phyloP scores from a whole-genome alignment of 1,140 invertebrate species.

The Drosophila bocki region DNA sequence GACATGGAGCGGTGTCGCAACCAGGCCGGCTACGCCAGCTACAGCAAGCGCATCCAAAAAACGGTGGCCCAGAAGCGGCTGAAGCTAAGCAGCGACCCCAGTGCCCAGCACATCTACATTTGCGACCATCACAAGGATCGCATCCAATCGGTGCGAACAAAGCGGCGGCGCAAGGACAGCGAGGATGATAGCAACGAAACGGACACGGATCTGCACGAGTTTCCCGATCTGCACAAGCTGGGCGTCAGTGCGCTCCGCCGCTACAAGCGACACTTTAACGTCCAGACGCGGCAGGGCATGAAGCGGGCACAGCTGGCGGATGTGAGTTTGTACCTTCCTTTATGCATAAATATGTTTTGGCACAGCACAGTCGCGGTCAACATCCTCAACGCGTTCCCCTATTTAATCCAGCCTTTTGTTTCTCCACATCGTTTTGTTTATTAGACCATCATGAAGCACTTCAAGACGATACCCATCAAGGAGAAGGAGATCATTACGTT shows the following conservation, averaged over 20 bases:
- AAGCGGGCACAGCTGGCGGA: slow-evolving; percentile 98
- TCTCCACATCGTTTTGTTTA: slow-evolving; percentile 80
- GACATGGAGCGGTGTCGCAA: slow-evolving; percentile 92
- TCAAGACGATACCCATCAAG: slow-evolving; percentile 96
- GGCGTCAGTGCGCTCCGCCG: slow-evolving; percentile 96
- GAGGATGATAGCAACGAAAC: slow-evolving; percentile 96
- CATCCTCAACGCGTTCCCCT: neutral
- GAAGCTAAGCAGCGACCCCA: slow-evolving; percentile 94
- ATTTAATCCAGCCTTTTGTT: neutral
- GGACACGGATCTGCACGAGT: slow-evolving; percentile 94
- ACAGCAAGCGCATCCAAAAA: slow-evolving; percentile 98
- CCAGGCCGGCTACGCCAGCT: slow-evolving; percentile 97
- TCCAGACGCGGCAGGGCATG: slow-evolving; percentile 94
- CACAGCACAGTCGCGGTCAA: slow-evolving; percentile 1
- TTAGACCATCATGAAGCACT: slow-evolving; percentile 96
- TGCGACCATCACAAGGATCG: slow-evolving; percentile 98
- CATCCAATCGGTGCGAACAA: slow-evolving; percentile 96
- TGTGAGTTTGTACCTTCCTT: slow-evolving; percentile 88
- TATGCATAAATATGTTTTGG: neutral
- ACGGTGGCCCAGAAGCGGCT: slow-evolving; percentile 96
- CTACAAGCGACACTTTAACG: slow-evolving; percentile 97
- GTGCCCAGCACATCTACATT: slow-evolving; percentile 97
- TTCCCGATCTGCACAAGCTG: slow-evolving; percentile 95
- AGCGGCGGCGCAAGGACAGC: slow-evolving; percentile 95
- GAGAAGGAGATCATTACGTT: slow-evolving; percentile 98